These are phyloP conservation scores for Morinoia aosen DNA, from an alignment of 2,888 invertebrate species.

Conservation along the genomic window DNA sequence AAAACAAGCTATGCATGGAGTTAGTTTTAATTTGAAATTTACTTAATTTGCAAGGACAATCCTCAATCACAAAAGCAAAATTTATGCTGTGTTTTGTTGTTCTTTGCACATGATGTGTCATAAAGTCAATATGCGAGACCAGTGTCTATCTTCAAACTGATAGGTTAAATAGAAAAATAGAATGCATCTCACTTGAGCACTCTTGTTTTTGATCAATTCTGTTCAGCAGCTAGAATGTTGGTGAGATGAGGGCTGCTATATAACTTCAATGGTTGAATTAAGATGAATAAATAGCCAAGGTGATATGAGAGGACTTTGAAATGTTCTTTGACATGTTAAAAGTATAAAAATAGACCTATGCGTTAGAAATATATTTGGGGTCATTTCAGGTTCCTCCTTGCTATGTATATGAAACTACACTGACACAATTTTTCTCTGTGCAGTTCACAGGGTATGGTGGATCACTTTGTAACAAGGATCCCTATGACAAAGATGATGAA, in stretches of 20 bases:
- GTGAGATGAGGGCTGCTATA: neutral
- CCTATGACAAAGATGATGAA: constrained; percentile 99
- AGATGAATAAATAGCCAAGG: neutral
- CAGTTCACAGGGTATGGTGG: constrained; percentile 98
- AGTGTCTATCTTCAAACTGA: no score
- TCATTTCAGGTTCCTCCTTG: no score
- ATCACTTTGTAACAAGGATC: constrained; percentile 98
- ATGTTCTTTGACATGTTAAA: neutral
- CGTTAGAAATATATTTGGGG: neutral
- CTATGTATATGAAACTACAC: neutral
- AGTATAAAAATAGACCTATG: neutral
- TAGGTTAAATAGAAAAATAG: no score
- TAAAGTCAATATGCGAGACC: no score
- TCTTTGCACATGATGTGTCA: no score
- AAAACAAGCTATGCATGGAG: neutral
- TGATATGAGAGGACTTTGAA: neutral
- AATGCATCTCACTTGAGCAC: neutral
- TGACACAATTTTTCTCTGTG: neutral
- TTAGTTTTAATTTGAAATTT: neutral
- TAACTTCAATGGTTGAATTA: neutral
- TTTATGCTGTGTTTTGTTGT: no score
- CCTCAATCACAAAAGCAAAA: no score
- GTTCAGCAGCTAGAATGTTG: neutral
- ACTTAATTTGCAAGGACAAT: no score
- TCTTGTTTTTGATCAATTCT: neutral